phyloP scores from a whole-genome alignment of 2,888 invertebrate genomes.

The Penaeus monodon region DNA sequence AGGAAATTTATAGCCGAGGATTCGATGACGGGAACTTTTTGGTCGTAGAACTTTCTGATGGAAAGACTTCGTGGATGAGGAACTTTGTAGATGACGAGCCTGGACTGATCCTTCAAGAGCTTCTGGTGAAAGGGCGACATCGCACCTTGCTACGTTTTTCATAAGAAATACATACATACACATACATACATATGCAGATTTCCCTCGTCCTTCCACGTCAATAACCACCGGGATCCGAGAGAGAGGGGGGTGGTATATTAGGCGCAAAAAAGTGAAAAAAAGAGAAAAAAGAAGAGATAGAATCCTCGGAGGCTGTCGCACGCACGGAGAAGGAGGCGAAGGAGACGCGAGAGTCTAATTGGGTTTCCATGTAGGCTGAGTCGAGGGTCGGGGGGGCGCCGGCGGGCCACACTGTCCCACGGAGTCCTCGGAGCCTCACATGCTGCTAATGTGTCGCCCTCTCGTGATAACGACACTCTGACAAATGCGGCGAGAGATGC shows the following conservation, averaged over 20 bases:
- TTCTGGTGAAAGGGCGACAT: neutral
- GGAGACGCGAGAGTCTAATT: slow-evolving; percentile 1
- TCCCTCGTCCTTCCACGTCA: neutral
- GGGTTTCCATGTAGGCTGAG: neutral
- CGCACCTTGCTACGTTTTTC: neutral
- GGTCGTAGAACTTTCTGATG: neutral
- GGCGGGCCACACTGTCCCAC: neutral
- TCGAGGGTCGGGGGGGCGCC: neutral
- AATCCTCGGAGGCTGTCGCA: neutral
- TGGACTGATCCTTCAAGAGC: neutral
- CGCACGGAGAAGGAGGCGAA: slow-evolving; percentile 2
- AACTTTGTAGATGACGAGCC: neutral
- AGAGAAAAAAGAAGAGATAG: neutral
- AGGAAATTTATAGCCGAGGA: no score
- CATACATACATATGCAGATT: neutral
- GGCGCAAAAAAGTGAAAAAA: neutral
- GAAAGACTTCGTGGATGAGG: no score
- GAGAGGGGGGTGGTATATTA: neutral
- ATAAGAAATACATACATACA: neutral
- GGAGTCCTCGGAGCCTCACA: no score
- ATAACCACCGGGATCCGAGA: no score
- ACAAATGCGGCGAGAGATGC: slow-evolving; percentile 5
- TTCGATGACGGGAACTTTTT: no score
- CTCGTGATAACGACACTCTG: no score
- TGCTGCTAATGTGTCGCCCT: no score